A percentile compares a stretch with the other conserved stretches of the same genome.
These are phyloP conservation scores for Trichogramma pretiosum DNA, from an alignment of 1,140 invertebrate genomes.

Conservation along the genomic window DNA sequence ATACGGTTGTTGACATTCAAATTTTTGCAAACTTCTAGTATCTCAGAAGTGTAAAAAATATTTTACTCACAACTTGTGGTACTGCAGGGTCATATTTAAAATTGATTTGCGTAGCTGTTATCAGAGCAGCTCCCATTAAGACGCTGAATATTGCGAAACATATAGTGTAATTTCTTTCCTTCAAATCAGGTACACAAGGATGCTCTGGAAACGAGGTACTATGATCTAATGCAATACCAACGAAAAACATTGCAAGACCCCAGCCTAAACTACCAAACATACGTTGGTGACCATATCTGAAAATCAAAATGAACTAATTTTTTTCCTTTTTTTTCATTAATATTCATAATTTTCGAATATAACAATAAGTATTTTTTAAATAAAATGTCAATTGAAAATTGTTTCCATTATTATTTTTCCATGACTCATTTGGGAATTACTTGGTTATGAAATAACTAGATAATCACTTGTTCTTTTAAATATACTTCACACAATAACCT, in stretches of 20 bases:
- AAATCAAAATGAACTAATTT: too few species aligned
- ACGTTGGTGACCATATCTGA: slow-evolving; percentile 85
- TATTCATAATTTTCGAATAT: too few species aligned
- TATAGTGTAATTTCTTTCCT: slow-evolving; percentile 96
- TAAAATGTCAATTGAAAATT: too few species aligned
- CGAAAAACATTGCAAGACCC: slow-evolving; percentile 97
- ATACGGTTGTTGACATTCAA: not conserved
- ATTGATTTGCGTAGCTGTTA: slow-evolving; percentile 83
- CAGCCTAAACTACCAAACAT: slow-evolving; percentile 98
- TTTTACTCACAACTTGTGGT: slow-evolving; percentile 30
- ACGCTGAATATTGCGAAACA: slow-evolving; percentile 97
- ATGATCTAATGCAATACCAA: slow-evolving; percentile 95
- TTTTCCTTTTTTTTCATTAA: too few species aligned
- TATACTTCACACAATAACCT: too few species aligned
- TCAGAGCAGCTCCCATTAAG: slow-evolving; percentile 88
- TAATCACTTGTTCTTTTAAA: too few species aligned
- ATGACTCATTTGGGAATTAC: too few species aligned
- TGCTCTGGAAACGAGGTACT: slow-evolving; percentile 83
- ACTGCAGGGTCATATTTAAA: slow-evolving; percentile 61
- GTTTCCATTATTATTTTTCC: too few species aligned
- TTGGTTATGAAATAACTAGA: too few species aligned
- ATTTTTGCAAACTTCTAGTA: not conserved
- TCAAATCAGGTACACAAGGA: slow-evolving; percentile 78
- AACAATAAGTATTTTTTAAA: too few species aligned
- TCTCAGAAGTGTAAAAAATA: not conserved